Percentiles rank a stretch among this genome's conserved stretches.
phyloP scores from a whole-genome alignment of 2,113 vertebrate genomes.

The Peucedramus taeniatus region DNA sequence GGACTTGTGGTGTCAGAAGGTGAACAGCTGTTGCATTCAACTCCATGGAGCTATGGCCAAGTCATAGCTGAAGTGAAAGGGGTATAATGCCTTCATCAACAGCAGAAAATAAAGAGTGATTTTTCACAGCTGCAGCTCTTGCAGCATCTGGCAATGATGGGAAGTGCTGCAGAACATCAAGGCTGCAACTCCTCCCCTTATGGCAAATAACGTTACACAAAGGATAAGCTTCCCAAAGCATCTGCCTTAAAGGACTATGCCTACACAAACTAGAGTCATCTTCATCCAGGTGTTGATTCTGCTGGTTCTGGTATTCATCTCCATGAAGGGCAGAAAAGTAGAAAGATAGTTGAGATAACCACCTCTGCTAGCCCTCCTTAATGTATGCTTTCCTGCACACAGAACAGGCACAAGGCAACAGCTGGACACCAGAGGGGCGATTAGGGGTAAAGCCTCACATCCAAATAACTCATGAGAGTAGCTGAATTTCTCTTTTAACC shows the following conservation, averaged over 20 bases:
- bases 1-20: not conserved
- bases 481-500: not conserved
- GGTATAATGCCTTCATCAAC: not conserved
- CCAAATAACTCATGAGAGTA: not conserved
- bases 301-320: not conserved
- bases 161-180: not conserved
- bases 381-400: not conserved
- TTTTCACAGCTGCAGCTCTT: conserved; percentile 37
- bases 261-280: not conserved
- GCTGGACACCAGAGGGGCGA: not conserved
- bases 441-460: not conserved
- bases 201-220: not conserved
- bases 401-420: not conserved
- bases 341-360: not conserved
- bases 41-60: not conserved
- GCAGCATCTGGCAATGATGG: not conserved
- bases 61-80: not conserved
- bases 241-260: not conserved
- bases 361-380: not conserved
- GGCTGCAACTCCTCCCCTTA: not conserved
- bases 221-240: not conserved
- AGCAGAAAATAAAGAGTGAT: not conserved
- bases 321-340: not conserved
- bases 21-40: not conserved
- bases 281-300: not conserved